These are phyloP conservation scores for Mionectes macconnelli DNA, from an alignment of 2,113 vertebrate species.

Conservation along the genomic window DNA sequence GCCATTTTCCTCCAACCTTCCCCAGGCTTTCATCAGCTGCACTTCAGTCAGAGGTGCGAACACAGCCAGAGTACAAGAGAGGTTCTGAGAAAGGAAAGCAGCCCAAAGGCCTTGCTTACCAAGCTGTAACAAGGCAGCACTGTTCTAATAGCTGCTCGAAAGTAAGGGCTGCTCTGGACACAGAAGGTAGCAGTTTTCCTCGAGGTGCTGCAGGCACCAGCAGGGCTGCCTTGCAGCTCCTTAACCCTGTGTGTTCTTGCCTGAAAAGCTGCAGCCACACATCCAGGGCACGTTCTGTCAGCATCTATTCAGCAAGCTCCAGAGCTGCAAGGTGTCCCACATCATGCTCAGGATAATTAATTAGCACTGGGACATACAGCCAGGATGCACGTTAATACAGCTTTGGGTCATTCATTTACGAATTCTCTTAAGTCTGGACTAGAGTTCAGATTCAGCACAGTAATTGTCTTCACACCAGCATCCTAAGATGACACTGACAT, in stretches of 20 bases:
- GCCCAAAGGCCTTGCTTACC: background rate
- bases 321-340: background rate
- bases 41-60: background rate
- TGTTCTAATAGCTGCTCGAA: background rate
- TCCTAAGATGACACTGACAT: fast-evolving
- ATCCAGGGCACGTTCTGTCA: background rate
- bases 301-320: background rate
- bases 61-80: background rate
- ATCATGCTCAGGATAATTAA: background rate
- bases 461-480: background rate
- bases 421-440: background rate
- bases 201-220: background rate
- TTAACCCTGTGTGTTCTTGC: background rate
- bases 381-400: background rate
- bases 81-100: background rate
- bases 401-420: background rate
- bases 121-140: background rate
- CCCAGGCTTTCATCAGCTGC: background rate
- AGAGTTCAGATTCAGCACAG: background rate
- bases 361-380: background rate
- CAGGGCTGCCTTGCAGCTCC: background rate
- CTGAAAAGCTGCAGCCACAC: background rate
- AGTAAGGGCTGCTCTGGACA: background rate
- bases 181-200: background rate
- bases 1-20: background rate